phyloP scores from a whole-genome alignment of 1,140 invertebrate species.

The Bombus waltoni region DNA sequence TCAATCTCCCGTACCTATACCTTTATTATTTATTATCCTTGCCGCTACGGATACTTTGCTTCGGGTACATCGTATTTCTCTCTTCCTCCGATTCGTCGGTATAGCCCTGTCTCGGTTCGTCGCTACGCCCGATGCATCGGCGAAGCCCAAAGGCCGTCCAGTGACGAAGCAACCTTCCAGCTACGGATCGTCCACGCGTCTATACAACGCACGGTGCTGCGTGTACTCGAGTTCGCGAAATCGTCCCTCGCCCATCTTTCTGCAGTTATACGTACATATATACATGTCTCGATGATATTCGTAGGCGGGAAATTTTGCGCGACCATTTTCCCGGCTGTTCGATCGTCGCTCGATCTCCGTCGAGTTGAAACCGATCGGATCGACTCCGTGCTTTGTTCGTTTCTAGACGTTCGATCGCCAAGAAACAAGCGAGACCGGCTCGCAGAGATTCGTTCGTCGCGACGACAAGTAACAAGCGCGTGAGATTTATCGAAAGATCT shows the following conservation, averaged over 20 bases:
- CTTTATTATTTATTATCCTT: constrained; percentile 82
- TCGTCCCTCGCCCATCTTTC: neutral
- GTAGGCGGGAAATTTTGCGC: no score
- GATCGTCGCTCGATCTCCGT: neutral
- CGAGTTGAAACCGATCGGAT: neutral
- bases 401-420: neutral
- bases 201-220: neutral
- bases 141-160: constrained; percentile 65
- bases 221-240: neutral
- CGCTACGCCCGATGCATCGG: constrained; percentile 44
- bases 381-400: neutral
- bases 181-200: constrained; percentile 37
- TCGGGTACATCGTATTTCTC: constrained; percentile 53
- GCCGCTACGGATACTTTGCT: constrained; percentile 70
- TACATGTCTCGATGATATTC: no score
- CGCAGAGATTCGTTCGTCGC: no score
- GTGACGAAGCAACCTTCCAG: constrained; percentile 77
- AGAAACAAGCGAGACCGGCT: no score
- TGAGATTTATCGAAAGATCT: no score
- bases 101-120: constrained; percentile 23
- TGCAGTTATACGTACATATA: no score
- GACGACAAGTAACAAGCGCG: no score
- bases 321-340: neutral
- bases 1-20: constrained; percentile 79
- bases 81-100: constrained; percentile 41